phyloP scores from a whole-genome alignment of 2,888 invertebrate genomes.

The Nineta flava region DNA sequence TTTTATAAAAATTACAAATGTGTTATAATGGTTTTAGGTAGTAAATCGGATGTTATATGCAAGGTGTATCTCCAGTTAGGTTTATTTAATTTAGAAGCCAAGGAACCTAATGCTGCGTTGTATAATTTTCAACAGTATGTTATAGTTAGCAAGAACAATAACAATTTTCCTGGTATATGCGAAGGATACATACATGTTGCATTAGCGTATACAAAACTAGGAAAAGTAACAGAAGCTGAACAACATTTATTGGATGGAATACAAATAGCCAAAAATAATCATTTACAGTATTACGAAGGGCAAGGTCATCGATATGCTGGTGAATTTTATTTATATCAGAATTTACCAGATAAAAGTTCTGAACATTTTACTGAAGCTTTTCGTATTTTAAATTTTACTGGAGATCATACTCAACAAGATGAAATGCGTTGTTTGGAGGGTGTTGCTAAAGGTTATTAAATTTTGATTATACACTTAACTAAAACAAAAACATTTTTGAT shows the following conservation, averaged over 20 bases:
- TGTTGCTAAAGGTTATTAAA: constrained; percentile 18
- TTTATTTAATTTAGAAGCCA: constrained; percentile 32
- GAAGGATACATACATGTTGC: constrained; percentile 36
- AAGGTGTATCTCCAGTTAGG: constrained; percentile 37
- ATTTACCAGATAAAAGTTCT: constrained; percentile 19
- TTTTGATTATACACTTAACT: too few species aligned
- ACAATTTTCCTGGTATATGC: constrained; percentile 31
- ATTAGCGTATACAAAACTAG: constrained; percentile 35
- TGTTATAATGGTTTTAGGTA: constrained; percentile 22
- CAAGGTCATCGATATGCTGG: constrained; percentile 23
- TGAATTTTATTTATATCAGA: constrained; percentile 22
- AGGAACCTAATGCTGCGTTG: constrained; percentile 32
- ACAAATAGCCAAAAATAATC: constrained; percentile 16
- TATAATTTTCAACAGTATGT: constrained; percentile 33
- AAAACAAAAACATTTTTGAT: too few species aligned
- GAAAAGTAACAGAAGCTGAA: constrained; percentile 13
- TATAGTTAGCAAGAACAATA: constrained; percentile 25
- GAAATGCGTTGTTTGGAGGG: constrained; percentile 22
- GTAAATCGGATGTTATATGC: constrained; percentile 29
- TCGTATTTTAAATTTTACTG: constrained; percentile 18
- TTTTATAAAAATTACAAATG: too few species aligned
- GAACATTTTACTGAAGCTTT: constrained; percentile 20
- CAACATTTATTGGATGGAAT: constrained; percentile 17
- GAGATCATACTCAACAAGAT: constrained; percentile 16
- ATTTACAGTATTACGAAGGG: constrained; percentile 19